Conservation (phyloP, 2,113 vertebrate species). For the Hemichromis elongatus region DNA sequence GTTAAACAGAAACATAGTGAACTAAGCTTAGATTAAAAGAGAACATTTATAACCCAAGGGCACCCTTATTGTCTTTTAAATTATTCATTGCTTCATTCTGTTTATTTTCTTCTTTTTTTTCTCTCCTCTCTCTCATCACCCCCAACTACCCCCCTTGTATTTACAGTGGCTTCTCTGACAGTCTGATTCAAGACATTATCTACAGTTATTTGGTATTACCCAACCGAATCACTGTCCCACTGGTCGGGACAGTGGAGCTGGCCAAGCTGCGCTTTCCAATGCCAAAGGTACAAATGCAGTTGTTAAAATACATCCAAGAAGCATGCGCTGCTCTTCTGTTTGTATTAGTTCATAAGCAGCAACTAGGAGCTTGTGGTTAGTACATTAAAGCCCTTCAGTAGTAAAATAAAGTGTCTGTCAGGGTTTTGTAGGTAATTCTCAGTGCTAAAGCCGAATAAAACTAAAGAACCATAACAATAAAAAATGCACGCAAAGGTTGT, state of each 20-base stretch:
- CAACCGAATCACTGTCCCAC: constrained; percentile 91
- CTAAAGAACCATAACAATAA: background rate
- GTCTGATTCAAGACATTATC: constrained; percentile 92
- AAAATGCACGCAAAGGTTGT: background rate
- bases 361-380: background rate
- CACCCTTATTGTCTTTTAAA: constrained; percentile 16
- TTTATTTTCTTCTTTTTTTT: constrained; percentile 1
- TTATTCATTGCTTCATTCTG: constrained; percentile 36
- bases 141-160: background rate
- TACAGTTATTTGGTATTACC: constrained; percentile 93
- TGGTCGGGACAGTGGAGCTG: constrained; percentile 88
- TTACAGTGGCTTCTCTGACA: constrained; percentile 87
- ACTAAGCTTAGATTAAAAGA: constrained; percentile 30
- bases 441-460: background rate
- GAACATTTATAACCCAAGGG: constrained; percentile 49
- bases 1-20: constrained; percentile 6
- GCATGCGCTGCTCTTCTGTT: background rate
- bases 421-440: background rate
- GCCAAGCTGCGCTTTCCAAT: constrained; percentile 89
- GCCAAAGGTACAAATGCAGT: constrained; percentile 81
- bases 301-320: background rate
- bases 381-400: background rate
- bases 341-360: background rate
- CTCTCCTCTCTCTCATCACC: background rate
- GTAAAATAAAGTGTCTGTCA: background rate